Evolutionary conservation across 2,888 invertebrate species (phyloP), one percentile per base, ranked within the genome.

Genomic region (Leistus spinibarbis): DNA sequence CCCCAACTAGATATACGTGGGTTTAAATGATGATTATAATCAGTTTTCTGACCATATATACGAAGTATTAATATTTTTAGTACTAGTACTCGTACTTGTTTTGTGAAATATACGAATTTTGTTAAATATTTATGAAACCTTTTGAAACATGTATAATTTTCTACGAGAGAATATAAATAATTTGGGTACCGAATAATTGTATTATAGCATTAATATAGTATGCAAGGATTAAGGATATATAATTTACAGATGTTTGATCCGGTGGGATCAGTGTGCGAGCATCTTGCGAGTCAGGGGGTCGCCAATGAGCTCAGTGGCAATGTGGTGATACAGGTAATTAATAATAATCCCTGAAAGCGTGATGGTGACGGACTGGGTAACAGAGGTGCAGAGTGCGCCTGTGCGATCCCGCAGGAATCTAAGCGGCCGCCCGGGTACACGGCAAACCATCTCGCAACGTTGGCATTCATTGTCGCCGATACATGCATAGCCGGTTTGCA

Each of bases 321-420:
- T 40, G 62, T 20, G 23, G 64, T 22, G 56, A 27, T 72, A 65
- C 72, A 72, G 72, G 72, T 72, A 72, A 72, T 66, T 72, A 72
- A 66, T 66, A 72, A 71, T 64, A 64, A 71, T 71, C 71, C 71
- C 65, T 69, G 62, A 69, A 53, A 69, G 69, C 69, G 69, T 19
- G 27, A 56, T 23, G 68, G 68, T 56, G 54, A 40, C 53, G 20
- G 27, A 24, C 57, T 53, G 56, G 72, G 23, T 17, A n/a, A 27
- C 3, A 40, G 40, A 40, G 40, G 40, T 40, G 10, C 40, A 40
- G n/a, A n/a, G 2, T 27, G 64, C 72, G 72, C 72, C 57, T 40
- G 72, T 64, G 72, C 57, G 17, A 40, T 56, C 63, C 27, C 19
- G 72, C 72, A 63, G 66, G 72, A 65, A 65, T 66, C 40, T 60